These are phyloP conservation scores for Cochlearius cochlearius DNA, from an alignment of 2,113 vertebrate genomes.

Conservation along the genomic window DNA sequence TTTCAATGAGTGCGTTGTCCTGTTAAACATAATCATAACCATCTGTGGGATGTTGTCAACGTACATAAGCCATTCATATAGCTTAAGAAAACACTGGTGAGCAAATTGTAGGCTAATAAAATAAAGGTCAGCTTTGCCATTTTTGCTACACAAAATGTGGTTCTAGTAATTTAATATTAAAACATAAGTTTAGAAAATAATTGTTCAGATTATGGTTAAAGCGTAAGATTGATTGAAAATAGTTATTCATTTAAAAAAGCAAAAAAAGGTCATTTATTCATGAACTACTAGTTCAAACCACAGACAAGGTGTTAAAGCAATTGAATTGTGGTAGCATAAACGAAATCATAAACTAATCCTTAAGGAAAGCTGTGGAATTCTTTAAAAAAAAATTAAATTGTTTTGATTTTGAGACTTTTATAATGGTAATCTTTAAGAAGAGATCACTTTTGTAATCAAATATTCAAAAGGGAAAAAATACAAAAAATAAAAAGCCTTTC, in stretches of 20 bases:
- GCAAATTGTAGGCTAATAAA: conserved; percentile 86
- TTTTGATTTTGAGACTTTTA: background rate
- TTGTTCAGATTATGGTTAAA: background rate
- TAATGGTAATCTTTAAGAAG: background rate
- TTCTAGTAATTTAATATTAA: conserved; percentile 72
- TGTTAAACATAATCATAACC: conserved; percentile 79
- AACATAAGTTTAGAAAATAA: conserved; percentile 12
- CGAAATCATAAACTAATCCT: background rate
- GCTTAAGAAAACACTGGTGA: conserved; percentile 72
- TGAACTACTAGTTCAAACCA: background rate
- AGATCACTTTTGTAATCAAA: background rate
- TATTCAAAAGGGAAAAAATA: background rate
- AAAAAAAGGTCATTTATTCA: background rate
- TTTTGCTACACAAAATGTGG: conserved; percentile 71
- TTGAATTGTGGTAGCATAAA: background rate
- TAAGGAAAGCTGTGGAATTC: background rate
- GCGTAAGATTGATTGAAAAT: conserved; percentile 24
- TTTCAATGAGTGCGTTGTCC: conserved; percentile 72
- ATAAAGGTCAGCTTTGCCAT: conserved; percentile 73
- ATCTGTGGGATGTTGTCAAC: conserved; percentile 76
- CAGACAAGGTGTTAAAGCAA: conserved; percentile 9
- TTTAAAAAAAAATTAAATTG: background rate
- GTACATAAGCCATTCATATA: conserved; percentile 66
- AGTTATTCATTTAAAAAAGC: background rate
- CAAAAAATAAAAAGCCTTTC: background rate